Percentiles rank a stretch among this genome's conserved stretches.
Evolutionary conservation across 2,113 vertebrate species (phyloP).

Genomic region (Panthera leo): DNA sequence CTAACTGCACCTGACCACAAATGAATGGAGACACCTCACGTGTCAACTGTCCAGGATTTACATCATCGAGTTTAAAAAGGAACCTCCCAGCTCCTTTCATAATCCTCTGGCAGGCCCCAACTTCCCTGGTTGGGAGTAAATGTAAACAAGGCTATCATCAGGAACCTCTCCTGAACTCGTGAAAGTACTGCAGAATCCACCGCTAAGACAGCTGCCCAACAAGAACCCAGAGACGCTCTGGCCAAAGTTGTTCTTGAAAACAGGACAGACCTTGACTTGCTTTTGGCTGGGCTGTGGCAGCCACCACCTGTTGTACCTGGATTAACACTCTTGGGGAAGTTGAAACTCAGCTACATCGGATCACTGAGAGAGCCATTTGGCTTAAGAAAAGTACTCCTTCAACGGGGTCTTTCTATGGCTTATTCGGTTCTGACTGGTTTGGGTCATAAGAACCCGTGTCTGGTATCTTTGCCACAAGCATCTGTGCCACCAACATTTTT

Average conservation of each 20-base stretch:
- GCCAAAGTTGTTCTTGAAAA: background rate
- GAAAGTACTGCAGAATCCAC: background rate
- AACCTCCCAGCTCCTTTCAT: background rate
- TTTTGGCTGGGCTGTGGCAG: background rate
- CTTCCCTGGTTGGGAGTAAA: background rate
- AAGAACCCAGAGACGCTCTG: background rate
- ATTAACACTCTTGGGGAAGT: background rate
- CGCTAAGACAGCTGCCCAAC: background rate
- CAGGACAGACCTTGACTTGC: background rate
- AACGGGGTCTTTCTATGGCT: background rate
- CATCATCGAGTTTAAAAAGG: background rate
- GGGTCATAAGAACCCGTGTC: background rate
- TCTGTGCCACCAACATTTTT: background rate
- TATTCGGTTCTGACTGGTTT: background rate
- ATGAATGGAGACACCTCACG: background rate
- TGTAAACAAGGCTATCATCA: too few species aligned
- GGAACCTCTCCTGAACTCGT: background rate
- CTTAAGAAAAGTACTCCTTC: background rate
- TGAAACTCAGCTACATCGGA: background rate
- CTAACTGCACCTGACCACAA: background rate
- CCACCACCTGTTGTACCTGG: too few species aligned
- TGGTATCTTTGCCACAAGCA: background rate
- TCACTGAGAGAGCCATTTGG: background rate
- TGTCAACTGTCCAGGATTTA: background rate
- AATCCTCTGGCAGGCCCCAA: background rate